Conservation (phyloP, 2,113 vertebrate genomes). For the Actenoides lindsayi region DNA sequence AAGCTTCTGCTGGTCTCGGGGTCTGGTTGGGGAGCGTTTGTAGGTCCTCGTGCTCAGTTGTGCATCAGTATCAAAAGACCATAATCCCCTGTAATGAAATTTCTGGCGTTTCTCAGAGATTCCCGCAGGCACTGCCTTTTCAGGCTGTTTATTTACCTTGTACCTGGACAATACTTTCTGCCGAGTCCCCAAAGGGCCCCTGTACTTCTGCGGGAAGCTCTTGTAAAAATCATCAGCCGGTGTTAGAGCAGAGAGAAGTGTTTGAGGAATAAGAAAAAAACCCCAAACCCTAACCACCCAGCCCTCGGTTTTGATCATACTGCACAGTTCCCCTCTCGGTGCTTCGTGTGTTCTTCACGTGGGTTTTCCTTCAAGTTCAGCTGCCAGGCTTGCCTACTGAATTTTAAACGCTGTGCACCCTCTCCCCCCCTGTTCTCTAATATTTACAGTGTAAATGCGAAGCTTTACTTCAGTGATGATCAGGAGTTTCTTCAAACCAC, state of each 20-base stretch:
- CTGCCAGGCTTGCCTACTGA: slow-evolving; percentile 35
- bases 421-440: neutral
- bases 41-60: rapidly evolving
- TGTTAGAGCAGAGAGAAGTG: neutral
- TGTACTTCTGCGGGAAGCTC: neutral
- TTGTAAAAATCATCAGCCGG: neutral
- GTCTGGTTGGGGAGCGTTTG: neutral
- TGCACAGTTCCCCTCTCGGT: neutral
- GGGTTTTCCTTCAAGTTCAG: neutral
- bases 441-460: slow-evolving; percentile 48
- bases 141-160: slow-evolving; percentile 10
- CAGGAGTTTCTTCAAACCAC: slow-evolving; percentile 19
- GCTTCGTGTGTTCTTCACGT: neutral
- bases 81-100: neutral
- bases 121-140: neutral
- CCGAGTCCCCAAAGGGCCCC: rapidly evolving
- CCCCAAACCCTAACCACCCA: neutral
- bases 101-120: neutral
- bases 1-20: neutral
- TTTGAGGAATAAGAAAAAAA: neutral
- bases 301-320: neutral
- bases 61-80: neutral
- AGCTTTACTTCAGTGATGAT: slow-evolving; percentile 12
- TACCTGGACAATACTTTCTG: neutral
- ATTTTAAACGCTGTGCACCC: slow-evolving; percentile 10